Evolutionary conservation across 1,140 invertebrate species (phyloP), one percentile per base, ranked within the genome.

Genomic region (Aleiodes sp.): DNA sequence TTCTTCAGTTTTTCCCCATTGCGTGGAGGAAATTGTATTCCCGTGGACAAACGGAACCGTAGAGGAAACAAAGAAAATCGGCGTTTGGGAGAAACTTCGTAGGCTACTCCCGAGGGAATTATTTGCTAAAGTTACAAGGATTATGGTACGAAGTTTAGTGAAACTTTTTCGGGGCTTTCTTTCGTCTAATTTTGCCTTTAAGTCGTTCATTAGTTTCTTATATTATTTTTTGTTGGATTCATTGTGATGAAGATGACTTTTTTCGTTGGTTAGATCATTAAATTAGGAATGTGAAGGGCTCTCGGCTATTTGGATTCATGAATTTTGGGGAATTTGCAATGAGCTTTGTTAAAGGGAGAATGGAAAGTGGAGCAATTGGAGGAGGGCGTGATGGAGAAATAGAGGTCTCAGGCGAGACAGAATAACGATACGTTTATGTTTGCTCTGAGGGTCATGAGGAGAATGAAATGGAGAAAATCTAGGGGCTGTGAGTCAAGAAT

Each of bases 241-340:
- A n/a, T n/a, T n/a, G n/a, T n/a, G n/a, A n/a, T n/a, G n/a, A n/a
- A n/a, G n/a, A n/a, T n/a, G n/a, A n/a, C n/a, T n/a, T n/a, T n/a
- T n/a, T n/a, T n/a, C n/a, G n/a, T n/a, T n/a, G n/a, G n/a, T n/a
- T n/a, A n/a, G n/a, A n/a, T n/a, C n/a, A n/a, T n/a, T n/a, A n/a
- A n/a, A n/a, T n/a, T n/a, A n/a, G n/a, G n/a, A n/a, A n/a, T n/a
- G n/a, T n/a, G n/a, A n/a, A n/a, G n/a, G n/a, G n/a, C n/a, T n/a
- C n/a, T n/a, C n/a, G n/a, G n/a, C n/a, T n/a, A 69, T 72, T 72
- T 68, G 68, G 66, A 72, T 68, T 72, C 66, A 68, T 72, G 66
- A 72, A 72, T 65, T 62, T 72, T 35, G 28, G 39, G 0, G 24
- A 14, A 16, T 52, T 21, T 10, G 16, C 4, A 8, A 52, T 7